These are phyloP conservation scores for Himalopsyche tibetana DNA, from an alignment of 2,888 invertebrate species.

Conservation along the genomic window DNA sequence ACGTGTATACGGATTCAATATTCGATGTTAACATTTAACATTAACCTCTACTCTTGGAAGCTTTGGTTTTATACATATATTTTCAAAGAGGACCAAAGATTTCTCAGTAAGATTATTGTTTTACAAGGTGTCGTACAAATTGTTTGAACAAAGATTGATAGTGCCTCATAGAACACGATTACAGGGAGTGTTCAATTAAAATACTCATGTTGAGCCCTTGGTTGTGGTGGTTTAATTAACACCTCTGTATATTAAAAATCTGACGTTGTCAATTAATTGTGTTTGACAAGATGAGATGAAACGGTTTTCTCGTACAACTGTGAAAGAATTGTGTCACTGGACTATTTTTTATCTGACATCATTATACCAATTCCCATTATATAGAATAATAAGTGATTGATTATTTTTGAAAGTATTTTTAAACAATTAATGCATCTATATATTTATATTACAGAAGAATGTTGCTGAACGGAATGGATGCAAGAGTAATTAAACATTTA, in stretches of 20 bases:
- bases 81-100: slow-evolving; percentile 53
- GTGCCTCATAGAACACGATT: slow-evolving; percentile 38
- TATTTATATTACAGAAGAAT: too few species aligned
- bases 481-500: too few species aligned
- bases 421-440: too few species aligned
- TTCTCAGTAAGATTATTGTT: slow-evolving; percentile 53
- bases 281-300: slow-evolving; percentile 45
- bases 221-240: slow-evolving; percentile 56
- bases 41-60: neutral
- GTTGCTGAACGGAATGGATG: too few species aligned
- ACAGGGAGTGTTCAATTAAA: slow-evolving; percentile 46
- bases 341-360: too few species aligned
- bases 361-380: too few species aligned
- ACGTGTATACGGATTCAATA: neutral
- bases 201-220: slow-evolving; percentile 10
- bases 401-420: too few species aligned
- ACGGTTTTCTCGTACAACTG: neutral
- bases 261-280: slow-evolving; percentile 49
- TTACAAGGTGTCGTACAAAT: slow-evolving; percentile 64
- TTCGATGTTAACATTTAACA: neutral
- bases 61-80: neutral
- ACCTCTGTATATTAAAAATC: slow-evolving; percentile 42
- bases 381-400: too few species aligned
- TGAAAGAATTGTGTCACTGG: neutral
- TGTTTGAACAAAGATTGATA: slow-evolving; percentile 64